phyloP scores from a whole-genome alignment of 1,140 invertebrate genomes.

The Globodera rostochiensis region DNA sequence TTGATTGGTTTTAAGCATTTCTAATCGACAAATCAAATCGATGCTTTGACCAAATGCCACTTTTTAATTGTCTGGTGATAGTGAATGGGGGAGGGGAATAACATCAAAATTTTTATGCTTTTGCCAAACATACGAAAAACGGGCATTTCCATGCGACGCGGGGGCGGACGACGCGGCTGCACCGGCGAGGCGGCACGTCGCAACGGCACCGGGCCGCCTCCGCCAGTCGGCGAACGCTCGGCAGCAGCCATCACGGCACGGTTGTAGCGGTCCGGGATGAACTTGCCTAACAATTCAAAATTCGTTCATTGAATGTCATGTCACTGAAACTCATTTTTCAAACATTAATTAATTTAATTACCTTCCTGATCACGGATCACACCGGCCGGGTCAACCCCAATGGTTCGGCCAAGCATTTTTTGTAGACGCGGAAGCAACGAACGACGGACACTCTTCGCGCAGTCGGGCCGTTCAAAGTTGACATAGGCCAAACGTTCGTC shows the following conservation, averaged over 20 bases:
- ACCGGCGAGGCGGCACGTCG: background rate
- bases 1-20: too few species aligned
- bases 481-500: slow-evolving; percentile 56
- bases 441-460: slow-evolving; percentile 51
- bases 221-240: slow-evolving; percentile 33
- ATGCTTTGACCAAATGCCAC: too few species aligned
- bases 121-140: slow-evolving; percentile 16
- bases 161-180: slow-evolving; percentile 13
- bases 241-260: slow-evolving; percentile 43
- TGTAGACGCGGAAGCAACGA: slow-evolving; percentile 40
- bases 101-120: too few species aligned
- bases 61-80: too few species aligned
- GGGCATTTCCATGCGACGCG: slow-evolving; percentile 26
- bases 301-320: too few species aligned
- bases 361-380: slow-evolving; percentile 57
- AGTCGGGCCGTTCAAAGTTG: slow-evolving; percentile 48
- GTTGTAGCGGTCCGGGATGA: slow-evolving; percentile 57
- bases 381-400: slow-evolving; percentile 52
- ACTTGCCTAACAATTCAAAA: slow-evolving; percentile 33
- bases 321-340: background rate
- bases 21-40: too few species aligned
- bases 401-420: slow-evolving; percentile 39
- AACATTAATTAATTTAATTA: slow-evolving; percentile 30
- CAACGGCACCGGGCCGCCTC: slow-evolving; percentile 3
- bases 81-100: too few species aligned